phyloP scores from a whole-genome alignment of 2,113 vertebrate genomes.

The Condylura cristata region DNA sequence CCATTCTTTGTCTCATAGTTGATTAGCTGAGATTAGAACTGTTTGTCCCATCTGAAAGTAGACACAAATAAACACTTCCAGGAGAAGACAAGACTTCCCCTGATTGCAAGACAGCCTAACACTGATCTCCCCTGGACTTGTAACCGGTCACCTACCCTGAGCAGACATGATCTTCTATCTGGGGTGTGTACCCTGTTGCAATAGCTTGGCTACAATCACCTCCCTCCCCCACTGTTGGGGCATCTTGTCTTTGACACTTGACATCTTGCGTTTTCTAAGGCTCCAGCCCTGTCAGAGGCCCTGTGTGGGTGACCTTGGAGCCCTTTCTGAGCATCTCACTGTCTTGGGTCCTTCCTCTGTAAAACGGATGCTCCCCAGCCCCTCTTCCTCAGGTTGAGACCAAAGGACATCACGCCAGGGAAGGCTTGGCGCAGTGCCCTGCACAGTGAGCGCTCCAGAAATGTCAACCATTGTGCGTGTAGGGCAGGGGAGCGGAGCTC shows the following conservation, averaged over 20 bases:
- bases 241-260: background rate
- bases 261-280: background rate
- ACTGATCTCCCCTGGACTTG: background rate
- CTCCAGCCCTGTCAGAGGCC: background rate
- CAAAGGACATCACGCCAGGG: background rate
- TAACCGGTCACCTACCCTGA: background rate
- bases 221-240: background rate
- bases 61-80: background rate
- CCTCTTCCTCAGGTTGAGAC: background rate
- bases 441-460: slow-evolving; percentile 13
- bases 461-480: slow-evolving; percentile 34
- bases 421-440: background rate
- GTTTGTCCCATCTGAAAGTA: background rate
- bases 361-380: background rate
- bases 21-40: slow-evolving; percentile 36
- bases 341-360: background rate
- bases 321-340: background rate
- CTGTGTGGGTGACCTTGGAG: background rate
- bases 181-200: background rate
- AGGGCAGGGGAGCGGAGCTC: background rate
- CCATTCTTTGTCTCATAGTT: slow-evolving; percentile 47
- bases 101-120: background rate
- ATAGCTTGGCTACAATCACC: background rate
- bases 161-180: background rate
- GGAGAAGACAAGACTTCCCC: background rate